Percentiles rank a stretch among this genome's conserved stretches.
These are phyloP conservation scores for Pararge aegeria DNA, from an alignment of 1,140 invertebrate species.

Conservation along the genomic window DNA sequence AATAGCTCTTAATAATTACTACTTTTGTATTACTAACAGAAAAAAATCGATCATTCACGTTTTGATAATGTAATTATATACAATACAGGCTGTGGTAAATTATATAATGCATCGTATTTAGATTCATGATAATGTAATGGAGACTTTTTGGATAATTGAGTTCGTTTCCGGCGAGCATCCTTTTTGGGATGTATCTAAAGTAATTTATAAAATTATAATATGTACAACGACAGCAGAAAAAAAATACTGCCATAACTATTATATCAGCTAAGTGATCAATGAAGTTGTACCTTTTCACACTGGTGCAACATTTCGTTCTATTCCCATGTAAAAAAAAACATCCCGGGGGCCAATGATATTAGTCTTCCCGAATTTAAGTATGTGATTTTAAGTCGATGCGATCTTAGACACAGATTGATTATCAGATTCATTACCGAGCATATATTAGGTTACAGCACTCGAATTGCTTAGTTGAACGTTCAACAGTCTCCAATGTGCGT, in stretches of 20 bases:
- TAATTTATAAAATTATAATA: conserved; percentile 37
- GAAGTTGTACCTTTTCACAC: background rate
- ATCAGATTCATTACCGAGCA: background rate
- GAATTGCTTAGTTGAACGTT: too few relatives aligned
- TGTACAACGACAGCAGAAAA: conserved; percentile 49
- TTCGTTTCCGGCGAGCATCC: conserved; percentile 23
- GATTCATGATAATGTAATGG: background rate
- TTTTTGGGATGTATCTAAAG: conserved; percentile 41
- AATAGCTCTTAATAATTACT: too few relatives aligned
- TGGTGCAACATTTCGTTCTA: background rate
- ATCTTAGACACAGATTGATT: conserved; percentile 21
- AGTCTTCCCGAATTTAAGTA: conserved; percentile 53
- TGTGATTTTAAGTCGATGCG: conserved; percentile 30
- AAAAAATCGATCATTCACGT: background rate
- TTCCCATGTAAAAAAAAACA: conserved; percentile 30
- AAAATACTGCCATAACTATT: conserved; percentile 46
- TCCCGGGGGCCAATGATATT: conserved; percentile 55
- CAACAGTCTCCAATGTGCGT: too few relatives aligned
- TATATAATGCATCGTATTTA: conserved; percentile 10
- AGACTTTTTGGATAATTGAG: conserved; percentile 20
- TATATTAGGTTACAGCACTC: too few relatives aligned
- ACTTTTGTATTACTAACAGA: background rate
- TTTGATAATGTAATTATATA: conserved; percentile 20
- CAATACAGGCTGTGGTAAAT: conserved; percentile 26
- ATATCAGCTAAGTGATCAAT: background rate